Evolutionary conservation across 2,888 invertebrate genomes (phyloP), one percentile per base, ranked within the genome.

Genomic region (Rhagophthalmus giganteus): DNA sequence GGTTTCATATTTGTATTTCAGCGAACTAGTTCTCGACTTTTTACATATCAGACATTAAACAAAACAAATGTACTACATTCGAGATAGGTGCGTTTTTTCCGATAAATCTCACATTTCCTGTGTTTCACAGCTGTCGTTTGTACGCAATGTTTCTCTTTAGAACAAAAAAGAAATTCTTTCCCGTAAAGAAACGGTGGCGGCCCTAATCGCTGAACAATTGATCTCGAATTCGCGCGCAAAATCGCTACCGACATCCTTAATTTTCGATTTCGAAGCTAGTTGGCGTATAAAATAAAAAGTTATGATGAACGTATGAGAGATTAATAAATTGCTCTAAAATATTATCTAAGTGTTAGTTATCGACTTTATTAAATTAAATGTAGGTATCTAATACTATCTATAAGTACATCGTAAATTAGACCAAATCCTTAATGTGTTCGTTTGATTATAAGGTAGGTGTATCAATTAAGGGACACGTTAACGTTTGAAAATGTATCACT

Each of bases 141-240:
- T 35, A 33, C 33, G 27, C 33, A 32, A 16, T 33, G 40, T 30
- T 35, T 39, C 26, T 26, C 27, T 39, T 28, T 6, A 9, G 26
- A 20, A 28, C 47, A 47, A 58, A 57, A 58, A 58, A 58, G 54
- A 46, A 54, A 58, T 57, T 59, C 55, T 55, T 56, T 40, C 46
- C 49, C 51, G 56, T 44, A 47, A n/a, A 50, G 57, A 55, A 50
- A 31, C 45, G 26, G 42, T 42, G 51, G 48, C 44, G 54, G 44
- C 46, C 48, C 49, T 56, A 59, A 59, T 59, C 54, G 54, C 38
- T 45, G 55, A 59, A 59, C 56, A 57, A 59, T 59, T 34, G 46
- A 46, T 47, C 39, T 25, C 38, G 13, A 15, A 41, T 31, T 41
- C 32, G 24, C 40, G 13, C 30, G 40, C 31, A 11, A 11, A 39